phyloP scores from a whole-genome alignment of 2,888 invertebrate genomes.

The Orchesellides sinensis region DNA sequence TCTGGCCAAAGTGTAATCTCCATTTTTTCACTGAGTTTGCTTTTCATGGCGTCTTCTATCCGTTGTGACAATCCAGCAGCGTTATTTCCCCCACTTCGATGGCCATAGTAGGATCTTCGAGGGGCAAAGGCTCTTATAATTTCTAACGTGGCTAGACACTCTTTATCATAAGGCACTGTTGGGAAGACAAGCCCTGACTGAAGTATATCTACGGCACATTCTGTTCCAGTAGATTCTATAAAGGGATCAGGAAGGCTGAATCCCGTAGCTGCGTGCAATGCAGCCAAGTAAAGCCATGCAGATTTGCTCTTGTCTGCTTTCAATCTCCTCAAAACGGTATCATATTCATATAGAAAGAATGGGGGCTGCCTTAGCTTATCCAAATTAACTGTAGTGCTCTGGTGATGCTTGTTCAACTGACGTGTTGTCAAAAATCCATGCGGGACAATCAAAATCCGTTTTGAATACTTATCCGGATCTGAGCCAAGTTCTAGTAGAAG shows the following conservation, averaged over 20 bases:
- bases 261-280: background rate
- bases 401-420: background rate
- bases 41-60: background rate
- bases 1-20: background rate
- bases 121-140: background rate
- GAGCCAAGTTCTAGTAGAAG: slow-evolving; percentile 11
- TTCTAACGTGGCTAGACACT: background rate
- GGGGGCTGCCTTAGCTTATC: slow-evolving; percentile 3
- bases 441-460: slow-evolving; percentile 28
- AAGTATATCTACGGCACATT: slow-evolving; percentile 40
- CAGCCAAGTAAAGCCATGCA: background rate
- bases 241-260: background rate
- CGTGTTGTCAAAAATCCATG: slow-evolving; percentile 6
- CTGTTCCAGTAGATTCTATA: too few species aligned
- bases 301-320: background rate
- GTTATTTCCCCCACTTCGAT: too few species aligned
- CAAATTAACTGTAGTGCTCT: background rate
- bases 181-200: slow-evolving; percentile 50
- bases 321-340: background rate
- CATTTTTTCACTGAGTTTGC: background rate
- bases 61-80: background rate
- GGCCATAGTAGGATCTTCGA: background rate
- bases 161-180: background rate
- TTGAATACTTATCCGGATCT: slow-evolving; percentile 26
- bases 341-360: slow-evolving; percentile 42